Conservation (phyloP, 2,113 vertebrate species). For the Cygnus atratus region DNA sequence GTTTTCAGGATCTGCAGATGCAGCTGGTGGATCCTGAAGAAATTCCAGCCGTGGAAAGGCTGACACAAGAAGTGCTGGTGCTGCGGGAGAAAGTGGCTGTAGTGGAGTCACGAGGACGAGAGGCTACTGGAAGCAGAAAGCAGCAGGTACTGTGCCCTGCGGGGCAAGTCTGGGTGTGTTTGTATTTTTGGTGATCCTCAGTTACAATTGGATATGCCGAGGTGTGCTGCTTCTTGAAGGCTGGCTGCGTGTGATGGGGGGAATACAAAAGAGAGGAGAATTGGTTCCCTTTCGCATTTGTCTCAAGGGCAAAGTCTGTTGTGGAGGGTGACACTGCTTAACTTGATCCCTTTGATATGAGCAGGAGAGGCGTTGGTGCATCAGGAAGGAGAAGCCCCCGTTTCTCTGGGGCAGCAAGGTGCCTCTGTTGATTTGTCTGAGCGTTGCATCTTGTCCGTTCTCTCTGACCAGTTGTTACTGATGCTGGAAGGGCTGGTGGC, state of each 20-base stretch:
- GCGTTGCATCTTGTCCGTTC: neutral
- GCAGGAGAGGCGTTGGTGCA: neutral
- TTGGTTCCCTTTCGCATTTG: neutral
- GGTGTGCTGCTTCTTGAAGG: neutral
- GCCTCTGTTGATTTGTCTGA: neutral
- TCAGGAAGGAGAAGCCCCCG: neutral
- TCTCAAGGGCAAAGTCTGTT: neutral
- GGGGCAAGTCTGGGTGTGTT: neutral
- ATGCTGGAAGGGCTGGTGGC: conserved; percentile 86
- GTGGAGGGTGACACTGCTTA: neutral
- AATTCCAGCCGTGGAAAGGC: conserved; percentile 83
- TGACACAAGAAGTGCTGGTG: conserved; percentile 85
- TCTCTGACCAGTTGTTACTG: conserved; percentile 71
- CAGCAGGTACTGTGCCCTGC: conserved; percentile 75
- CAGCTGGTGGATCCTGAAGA: conserved; percentile 85
- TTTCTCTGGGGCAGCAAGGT: neutral
- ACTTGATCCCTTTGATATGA: neutral
- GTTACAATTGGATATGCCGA: neutral
- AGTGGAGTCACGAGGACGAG: conserved; percentile 66
- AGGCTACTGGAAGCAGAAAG: conserved; percentile 68
- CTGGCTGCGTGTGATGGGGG: neutral
- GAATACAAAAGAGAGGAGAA: neutral
- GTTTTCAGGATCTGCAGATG: conserved; percentile 85
- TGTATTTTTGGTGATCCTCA: neutral
- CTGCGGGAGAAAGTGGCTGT: conserved; percentile 81